Percentiles rank a stretch among this genome's conserved stretches.
Conservation (phyloP, 2,797 vertebrate species). For the Cryptoblepharus egeriae region DNA sequence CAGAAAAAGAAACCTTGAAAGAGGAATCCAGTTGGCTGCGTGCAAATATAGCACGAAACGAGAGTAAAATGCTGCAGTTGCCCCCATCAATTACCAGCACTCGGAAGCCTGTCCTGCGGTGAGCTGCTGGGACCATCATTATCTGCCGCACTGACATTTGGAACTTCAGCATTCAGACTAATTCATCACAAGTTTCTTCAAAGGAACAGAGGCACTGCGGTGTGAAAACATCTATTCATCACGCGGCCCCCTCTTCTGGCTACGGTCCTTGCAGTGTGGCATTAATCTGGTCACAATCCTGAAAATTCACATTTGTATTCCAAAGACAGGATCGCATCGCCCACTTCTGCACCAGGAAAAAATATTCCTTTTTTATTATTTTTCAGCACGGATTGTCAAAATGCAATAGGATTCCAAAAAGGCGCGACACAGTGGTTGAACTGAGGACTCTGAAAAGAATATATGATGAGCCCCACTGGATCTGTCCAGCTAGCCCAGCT, state of each 20-base stretch:
- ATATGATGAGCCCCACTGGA: too few species aligned
- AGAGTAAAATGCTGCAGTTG: conserved; percentile 55
- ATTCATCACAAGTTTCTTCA: conserved; percentile 36
- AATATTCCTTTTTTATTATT: too few species aligned
- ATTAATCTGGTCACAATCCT: fast-evolving
- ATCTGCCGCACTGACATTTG: conserved; percentile 10
- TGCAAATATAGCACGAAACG: conserved; percentile 23
- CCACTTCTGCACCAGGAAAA: too few species aligned
- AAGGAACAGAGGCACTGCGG: conserved; percentile 6
- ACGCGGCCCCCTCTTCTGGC: fast-evolving
- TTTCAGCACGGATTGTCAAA: too few species aligned
- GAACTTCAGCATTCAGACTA: conserved; percentile 36
- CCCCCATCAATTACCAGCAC: conserved; percentile 34
- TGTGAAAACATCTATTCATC: conserved; percentile 6
- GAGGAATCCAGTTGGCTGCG: conserved; percentile 61
- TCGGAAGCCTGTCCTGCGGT: conserved; percentile 38
- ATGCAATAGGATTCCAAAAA: too few species aligned
- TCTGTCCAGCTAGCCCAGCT: too few species aligned
- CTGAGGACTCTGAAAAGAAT: too few species aligned
- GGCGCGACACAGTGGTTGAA: too few species aligned
- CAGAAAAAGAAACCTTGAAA: conserved; percentile 38
- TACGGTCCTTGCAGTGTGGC: fast-evolving
- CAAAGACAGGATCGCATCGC: too few species aligned
- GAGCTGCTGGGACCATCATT: neutral
- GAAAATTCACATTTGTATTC: too few species aligned